These are phyloP conservation scores for Drosophila funebris DNA, from an alignment of 1,140 invertebrate species.

Conservation along the genomic window DNA sequence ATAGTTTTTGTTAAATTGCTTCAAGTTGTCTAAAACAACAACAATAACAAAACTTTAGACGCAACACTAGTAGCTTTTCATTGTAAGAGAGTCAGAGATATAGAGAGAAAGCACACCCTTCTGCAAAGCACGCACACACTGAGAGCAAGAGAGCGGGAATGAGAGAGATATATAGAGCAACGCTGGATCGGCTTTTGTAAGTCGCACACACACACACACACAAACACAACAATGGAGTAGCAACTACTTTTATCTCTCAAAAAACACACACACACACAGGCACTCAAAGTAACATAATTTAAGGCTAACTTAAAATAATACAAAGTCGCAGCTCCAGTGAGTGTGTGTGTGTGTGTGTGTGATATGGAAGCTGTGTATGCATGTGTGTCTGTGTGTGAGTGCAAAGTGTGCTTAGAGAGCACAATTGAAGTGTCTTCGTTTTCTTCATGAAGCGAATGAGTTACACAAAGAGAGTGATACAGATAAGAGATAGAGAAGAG, in stretches of 20 bases:
- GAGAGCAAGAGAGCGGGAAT: not conserved
- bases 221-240: no score
- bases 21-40: conserved; percentile 20
- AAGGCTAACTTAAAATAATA: conserved; percentile 67
- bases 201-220: conserved; percentile 5
- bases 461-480: not conserved
- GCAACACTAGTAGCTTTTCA: conserved; percentile 45
- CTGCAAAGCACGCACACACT: conserved; percentile 34
- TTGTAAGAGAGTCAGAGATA: conserved; percentile 12
- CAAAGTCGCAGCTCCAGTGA: conserved; percentile 28
- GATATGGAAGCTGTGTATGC: not conserved
- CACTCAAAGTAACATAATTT: conserved; percentile 49
- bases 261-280: conserved; percentile 27
- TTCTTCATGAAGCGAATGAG: not conserved
- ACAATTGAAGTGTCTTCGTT: conserved; percentile 36
- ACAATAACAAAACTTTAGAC: conserved; percentile 25
- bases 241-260: conserved; percentile 3
- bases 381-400: conserved; percentile 22
- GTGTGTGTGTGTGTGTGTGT: conserved; percentile 17
- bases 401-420: conserved; percentile 4
- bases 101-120: conserved; percentile 52
- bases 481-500: not conserved
- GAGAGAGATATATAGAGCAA: conserved; percentile 18
- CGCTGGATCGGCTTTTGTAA: conserved; percentile 3
- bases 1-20: conserved; percentile 31